Percentiles rank a stretch among this genome's conserved stretches.
These are phyloP conservation scores for Cochlearius cochlearius DNA, from an alignment of 2,113 vertebrate genomes.

Conservation along the genomic window DNA sequence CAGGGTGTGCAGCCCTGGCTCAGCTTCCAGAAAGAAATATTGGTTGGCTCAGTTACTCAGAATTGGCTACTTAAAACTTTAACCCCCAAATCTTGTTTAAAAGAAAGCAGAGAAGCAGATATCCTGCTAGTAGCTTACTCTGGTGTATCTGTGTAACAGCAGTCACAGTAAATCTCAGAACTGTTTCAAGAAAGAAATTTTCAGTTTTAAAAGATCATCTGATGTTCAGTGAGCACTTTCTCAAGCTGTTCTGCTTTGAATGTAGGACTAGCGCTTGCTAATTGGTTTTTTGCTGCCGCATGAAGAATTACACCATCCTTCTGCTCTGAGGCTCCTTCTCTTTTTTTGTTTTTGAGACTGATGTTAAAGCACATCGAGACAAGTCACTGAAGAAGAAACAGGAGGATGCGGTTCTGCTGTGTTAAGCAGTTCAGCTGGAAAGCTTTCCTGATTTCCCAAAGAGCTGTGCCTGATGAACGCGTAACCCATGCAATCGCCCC, in stretches of 20 bases:
- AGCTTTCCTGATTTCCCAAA: fast-evolving
- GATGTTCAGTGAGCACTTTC: not conserved
- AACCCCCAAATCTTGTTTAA: not conserved
- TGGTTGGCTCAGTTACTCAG: not conserved
- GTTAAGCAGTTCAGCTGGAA: not conserved
- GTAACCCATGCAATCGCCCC: not conserved
- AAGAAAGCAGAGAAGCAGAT: not conserved
- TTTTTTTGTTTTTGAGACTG: not conserved
- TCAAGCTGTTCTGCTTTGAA: not conserved
- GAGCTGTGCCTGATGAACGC: not conserved
- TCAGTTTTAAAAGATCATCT: not conserved
- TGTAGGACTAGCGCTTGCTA: not conserved
- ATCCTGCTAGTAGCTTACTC: not conserved
- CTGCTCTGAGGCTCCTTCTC: not conserved
- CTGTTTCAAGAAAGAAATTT: not conserved
- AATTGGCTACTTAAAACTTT: not conserved
- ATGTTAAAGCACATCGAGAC: not conserved
- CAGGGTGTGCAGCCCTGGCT: too few species aligned
- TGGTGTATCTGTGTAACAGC: not conserved
- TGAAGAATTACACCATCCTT: not conserved
- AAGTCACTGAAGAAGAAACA: not conserved
- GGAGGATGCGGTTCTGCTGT: not conserved
- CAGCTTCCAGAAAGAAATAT: not conserved
- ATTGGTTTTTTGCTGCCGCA: not conserved
- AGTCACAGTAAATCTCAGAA: not conserved